Conservation (phyloP, 2,113 vertebrate genomes). For the Fukomys damarensis region DNA sequence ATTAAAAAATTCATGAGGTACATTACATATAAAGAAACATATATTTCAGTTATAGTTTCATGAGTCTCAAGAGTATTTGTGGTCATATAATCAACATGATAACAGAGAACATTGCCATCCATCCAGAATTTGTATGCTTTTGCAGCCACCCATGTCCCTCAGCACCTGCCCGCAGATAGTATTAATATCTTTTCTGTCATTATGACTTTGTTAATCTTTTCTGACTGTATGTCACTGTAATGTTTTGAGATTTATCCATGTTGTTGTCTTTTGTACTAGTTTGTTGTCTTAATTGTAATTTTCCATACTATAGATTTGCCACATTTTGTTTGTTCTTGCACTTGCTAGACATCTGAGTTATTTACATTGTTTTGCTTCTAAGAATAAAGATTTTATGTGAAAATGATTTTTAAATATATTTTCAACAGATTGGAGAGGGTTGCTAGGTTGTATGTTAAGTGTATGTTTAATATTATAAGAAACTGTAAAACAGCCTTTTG, state of each 20-base stretch:
- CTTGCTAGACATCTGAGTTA: background rate
- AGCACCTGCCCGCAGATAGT: accelerated
- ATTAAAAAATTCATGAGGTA: background rate
- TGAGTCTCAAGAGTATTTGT: background rate
- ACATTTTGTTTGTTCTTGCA: background rate
- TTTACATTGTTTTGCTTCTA: background rate
- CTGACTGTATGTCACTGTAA: background rate
- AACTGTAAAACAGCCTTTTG: background rate
- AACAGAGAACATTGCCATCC: accelerated
- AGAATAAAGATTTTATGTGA: background rate
- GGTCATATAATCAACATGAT: accelerated
- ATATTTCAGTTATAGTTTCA: background rate
- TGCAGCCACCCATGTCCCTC: accelerated
- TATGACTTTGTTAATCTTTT: too few species aligned
- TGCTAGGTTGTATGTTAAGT: background rate
- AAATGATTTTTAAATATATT: background rate
- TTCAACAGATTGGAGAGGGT: background rate
- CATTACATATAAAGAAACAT: background rate
- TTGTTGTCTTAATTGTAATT: background rate
- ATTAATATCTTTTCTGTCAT: accelerated
- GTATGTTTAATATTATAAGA: background rate
- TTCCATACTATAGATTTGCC: accelerated
- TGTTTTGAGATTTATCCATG: background rate
- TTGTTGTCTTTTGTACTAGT: accelerated
- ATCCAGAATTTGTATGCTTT: accelerated